phyloP scores from a whole-genome alignment of 2,888 invertebrate genomes.

The Gandaritis pyraliata region DNA sequence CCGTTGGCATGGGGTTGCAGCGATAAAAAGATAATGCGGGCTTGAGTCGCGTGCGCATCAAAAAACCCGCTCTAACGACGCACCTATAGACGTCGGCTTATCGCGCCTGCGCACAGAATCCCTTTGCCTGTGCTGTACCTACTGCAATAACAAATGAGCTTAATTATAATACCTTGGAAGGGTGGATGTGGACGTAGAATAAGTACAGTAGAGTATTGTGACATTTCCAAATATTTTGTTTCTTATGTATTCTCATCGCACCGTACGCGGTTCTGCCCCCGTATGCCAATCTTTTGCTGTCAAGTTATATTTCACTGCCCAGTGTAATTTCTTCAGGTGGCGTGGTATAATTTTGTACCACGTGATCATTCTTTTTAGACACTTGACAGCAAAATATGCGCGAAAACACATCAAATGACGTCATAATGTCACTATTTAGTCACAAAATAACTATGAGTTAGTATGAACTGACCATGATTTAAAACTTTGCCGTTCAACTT shows the following conservation, averaged over 20 bases:
- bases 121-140: conserved; percentile 38
- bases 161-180: conserved; percentile 79
- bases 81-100: conserved; percentile 79
- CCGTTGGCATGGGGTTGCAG: conserved; percentile 76
- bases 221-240: neutral
- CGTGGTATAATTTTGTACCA: no score
- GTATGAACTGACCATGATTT: no score
- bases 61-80: conserved; percentile 75
- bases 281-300: no score
- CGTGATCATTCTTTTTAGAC: no score
- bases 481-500: no score
- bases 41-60: conserved; percentile 78
- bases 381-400: no score
- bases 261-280: no score
- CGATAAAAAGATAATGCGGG: conserved; percentile 84
- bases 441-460: no score
- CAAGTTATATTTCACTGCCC: no score
- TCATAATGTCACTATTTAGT: no score
- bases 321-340: no score
- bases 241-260: neutral
- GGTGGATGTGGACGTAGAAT: conserved; percentile 40
- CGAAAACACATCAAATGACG: no score
- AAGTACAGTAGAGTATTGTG: conserved; percentile 5
- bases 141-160: conserved; percentile 74
- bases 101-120: conserved; percentile 75